phyloP scores from a whole-genome alignment of 2,888 invertebrate genomes.

The Drosophila quasianomalipes region DNA sequence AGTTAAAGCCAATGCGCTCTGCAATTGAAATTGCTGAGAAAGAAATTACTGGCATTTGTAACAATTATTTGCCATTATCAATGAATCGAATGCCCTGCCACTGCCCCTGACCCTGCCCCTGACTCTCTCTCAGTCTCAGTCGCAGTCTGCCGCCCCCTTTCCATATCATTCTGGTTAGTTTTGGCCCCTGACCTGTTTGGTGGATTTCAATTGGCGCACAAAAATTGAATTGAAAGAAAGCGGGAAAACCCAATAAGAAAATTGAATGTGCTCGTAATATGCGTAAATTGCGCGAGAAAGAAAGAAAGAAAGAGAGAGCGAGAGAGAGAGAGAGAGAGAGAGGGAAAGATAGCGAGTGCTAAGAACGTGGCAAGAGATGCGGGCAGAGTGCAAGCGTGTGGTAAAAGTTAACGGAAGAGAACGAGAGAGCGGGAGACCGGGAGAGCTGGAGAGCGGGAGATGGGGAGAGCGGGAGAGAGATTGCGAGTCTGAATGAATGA shows the following conservation, averaged over 20 bases:
- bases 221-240: conserved; percentile 66
- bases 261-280: conserved; percentile 60
- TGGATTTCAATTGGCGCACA: conserved; percentile 21
- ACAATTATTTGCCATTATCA: conserved; percentile 75
- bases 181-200: conserved; percentile 38
- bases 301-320: conserved; percentile 4
- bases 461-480: conserved; percentile 29
- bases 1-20: conserved; percentile 38
- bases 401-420: conserved; percentile 10
- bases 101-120: not conserved
- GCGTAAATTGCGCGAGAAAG: conserved; percentile 52
- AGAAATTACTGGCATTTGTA: conserved; percentile 64
- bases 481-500: conserved; percentile 61
- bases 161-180: not conserved
- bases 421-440: conserved; percentile 4
- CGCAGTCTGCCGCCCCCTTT: not conserved
- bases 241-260: conserved; percentile 59
- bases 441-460: not conserved
- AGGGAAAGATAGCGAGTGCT: conserved; percentile 6
- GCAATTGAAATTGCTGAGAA: conserved; percentile 53
- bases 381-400: conserved; percentile 10
- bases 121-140: not conserved
- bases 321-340: conserved; percentile 3
- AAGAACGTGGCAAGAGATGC: conserved; percentile 9
- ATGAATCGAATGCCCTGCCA: conserved; percentile 42